These are phyloP conservation scores for Callaeas wilsoni DNA, from an alignment of 2,113 vertebrate genomes.

Conservation along the genomic window DNA sequence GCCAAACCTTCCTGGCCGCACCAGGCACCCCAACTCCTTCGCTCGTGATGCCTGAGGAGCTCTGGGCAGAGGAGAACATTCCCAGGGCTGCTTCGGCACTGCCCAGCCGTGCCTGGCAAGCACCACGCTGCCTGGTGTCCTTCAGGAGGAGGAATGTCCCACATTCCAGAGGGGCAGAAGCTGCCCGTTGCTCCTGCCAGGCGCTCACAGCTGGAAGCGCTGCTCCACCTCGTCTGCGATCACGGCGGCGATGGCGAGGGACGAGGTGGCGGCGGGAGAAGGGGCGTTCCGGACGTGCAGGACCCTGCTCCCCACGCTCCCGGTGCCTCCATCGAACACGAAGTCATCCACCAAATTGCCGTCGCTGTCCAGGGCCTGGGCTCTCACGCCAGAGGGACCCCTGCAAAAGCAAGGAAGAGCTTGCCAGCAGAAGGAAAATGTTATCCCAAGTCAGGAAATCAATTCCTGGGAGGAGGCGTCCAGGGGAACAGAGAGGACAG, in stretches of 20 bases:
- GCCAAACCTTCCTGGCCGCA: neutral
- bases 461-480: neutral
- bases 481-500: neutral
- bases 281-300: constrained; percentile 95
- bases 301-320: constrained; percentile 78
- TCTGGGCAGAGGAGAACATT: neutral
- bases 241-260: constrained; percentile 88
- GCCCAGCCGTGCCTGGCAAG: neutral
- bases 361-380: constrained; percentile 84
- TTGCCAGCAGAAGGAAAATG: rapidly evolving
- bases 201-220: constrained; percentile 77
- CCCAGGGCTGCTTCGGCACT: neutral
- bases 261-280: constrained; percentile 94
- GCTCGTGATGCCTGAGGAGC: neutral
- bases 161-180: neutral
- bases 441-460: neutral
- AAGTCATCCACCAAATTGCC: constrained; percentile 95
- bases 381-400: constrained; percentile 91
- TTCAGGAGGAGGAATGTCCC: neutral
- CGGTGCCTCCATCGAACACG: constrained; percentile 89
- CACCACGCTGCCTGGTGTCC: neutral
- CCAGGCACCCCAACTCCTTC: neutral
- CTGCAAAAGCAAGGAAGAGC: constrained; percentile 52
- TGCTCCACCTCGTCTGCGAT: constrained; percentile 82
- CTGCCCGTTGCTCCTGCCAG: rapidly evolving